A percentile compares a stretch with the other conserved stretches of the same genome.
phyloP scores from a whole-genome alignment of 1,140 invertebrate genomes.

The Steinernema khuongi region DNA sequence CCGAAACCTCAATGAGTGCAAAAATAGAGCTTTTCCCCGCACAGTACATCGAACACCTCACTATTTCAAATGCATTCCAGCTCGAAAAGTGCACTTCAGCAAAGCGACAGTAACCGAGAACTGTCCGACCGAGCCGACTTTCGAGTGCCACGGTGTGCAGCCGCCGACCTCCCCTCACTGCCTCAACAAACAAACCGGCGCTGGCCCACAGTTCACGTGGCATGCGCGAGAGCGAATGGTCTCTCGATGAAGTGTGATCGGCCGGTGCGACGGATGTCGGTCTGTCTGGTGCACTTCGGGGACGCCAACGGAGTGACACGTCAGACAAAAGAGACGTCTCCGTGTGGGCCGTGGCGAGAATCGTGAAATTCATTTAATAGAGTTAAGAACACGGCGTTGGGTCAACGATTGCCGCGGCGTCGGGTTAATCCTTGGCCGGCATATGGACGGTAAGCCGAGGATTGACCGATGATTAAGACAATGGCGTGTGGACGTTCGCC shows the following conservation, averaged over 20 bases:
- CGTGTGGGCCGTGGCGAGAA: slow-evolving; percentile 8
- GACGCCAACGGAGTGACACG: neutral
- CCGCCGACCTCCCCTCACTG: neutral
- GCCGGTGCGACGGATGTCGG: neutral
- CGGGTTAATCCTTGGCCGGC: no score
- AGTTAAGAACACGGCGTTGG: no score
- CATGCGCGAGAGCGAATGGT: neutral
- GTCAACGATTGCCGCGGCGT: no score
- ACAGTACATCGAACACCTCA: no score
- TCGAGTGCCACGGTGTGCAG: neutral
- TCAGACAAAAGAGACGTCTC: slow-evolving; percentile 1
- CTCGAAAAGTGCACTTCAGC: neutral
- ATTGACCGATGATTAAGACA: neutral
- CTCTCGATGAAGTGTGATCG: neutral
- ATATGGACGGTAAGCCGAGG: no score
- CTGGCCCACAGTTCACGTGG: neutral
- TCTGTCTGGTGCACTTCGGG: neutral
- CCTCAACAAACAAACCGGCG: neutral
- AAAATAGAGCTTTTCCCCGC: no score
- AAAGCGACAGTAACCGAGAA: neutral
- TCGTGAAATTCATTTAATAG: no score
- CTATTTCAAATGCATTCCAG: no score
- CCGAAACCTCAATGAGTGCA: no score
- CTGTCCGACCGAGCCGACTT: neutral
- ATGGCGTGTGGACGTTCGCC: no score